Conservation (phyloP, 2,888 invertebrate genomes). For the Drepana falcataria region DNA sequence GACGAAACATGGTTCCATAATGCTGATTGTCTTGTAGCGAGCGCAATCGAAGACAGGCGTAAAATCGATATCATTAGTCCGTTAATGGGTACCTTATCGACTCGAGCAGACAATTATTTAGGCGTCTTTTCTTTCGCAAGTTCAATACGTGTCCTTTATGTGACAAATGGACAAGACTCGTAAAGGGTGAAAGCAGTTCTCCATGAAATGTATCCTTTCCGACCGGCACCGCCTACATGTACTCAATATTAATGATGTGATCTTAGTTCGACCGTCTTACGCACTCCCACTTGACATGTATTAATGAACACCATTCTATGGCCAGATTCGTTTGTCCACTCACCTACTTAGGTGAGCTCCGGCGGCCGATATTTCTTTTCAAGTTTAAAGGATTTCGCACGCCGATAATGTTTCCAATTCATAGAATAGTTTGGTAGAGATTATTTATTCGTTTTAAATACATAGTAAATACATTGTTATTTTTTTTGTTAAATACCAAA, state of each 20-base stretch:
- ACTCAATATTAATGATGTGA: constrained; percentile 77
- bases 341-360: constrained; percentile 39
- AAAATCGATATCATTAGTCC: constrained; percentile 37
- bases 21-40: not conserved
- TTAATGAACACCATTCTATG: constrained; percentile 68
- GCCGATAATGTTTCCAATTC: too few relatives aligned
- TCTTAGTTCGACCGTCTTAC: constrained; percentile 69
- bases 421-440: too few relatives aligned
- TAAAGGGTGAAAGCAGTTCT: constrained; percentile 72
- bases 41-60: constrained; percentile 34
- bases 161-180: constrained; percentile 63
- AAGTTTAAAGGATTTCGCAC: constrained; percentile 8
- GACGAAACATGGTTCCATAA: not conserved
- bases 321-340: constrained; percentile 51
- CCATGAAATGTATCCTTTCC: constrained; percentile 66
- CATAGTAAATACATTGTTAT: too few relatives aligned
- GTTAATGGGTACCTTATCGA: constrained; percentile 14
- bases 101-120: constrained; percentile 26
- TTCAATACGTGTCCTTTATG: constrained; percentile 41
- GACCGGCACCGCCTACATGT: constrained; percentile 60
- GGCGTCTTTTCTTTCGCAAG: constrained; percentile 35
- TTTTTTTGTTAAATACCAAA: too few relatives aligned
- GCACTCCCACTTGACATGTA: constrained; percentile 65
- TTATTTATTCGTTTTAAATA: too few relatives aligned
- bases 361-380: constrained; percentile 12